Evolutionary conservation across 1,140 invertebrate genomes (phyloP).

Genomic region (Drosophila elegans): DNA sequence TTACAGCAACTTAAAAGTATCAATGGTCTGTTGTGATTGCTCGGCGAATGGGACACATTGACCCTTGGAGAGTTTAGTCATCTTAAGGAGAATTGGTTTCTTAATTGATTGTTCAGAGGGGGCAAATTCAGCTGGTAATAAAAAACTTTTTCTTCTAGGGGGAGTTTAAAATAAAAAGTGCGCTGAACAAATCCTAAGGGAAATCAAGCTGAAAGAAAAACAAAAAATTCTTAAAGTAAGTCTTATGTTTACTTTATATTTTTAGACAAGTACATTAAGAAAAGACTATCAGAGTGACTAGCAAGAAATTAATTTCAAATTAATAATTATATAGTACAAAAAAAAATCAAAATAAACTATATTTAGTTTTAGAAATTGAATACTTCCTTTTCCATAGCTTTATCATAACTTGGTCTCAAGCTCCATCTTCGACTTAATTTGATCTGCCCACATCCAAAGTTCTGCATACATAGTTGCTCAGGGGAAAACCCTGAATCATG

Average conservation of each 20-base stretch:
- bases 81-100: conserved; percentile 33
- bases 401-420: neutral
- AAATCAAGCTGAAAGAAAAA: neutral
- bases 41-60: conserved; percentile 38
- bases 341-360: too few species aligned
- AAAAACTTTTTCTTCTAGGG: too few species aligned
- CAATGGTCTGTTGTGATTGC: conserved; percentile 49
- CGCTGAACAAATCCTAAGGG: neutral
- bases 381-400: neutral
- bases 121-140: neutral
- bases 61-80: conserved; percentile 53
- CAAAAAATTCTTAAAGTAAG: neutral
- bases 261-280: too few species aligned
- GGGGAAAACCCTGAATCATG: conserved; percentile 2
- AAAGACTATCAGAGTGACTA: too few species aligned
- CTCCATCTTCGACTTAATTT: conserved; percentile 13
- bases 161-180: neutral
- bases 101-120: conserved; percentile 28
- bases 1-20: conserved; percentile 26
- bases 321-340: too few species aligned
- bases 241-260: too few species aligned
- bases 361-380: neutral
- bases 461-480: conserved; percentile 17
- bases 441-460: conserved; percentile 21
- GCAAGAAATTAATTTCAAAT: too few species aligned